These are phyloP conservation scores for Clarias macrocephalus DNA, from an alignment of 2,113 vertebrate species.

Conservation along the genomic window DNA sequence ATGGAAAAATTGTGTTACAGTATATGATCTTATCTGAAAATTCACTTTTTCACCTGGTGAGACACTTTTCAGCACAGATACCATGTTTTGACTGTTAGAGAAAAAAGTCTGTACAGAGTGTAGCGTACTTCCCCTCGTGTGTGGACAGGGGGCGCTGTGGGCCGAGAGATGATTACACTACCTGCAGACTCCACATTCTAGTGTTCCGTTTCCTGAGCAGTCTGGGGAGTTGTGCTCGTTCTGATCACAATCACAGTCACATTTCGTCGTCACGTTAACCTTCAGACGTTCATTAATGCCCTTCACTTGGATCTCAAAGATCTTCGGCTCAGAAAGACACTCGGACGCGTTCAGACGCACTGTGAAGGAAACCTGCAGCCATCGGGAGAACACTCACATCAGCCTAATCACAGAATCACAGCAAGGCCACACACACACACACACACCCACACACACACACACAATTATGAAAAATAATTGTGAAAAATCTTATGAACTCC, in stretches of 20 bases:
- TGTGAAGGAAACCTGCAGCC: slow-evolving; percentile 68
- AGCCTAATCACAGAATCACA: not conserved
- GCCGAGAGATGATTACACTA: not conserved
- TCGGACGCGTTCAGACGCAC: slow-evolving; percentile 63
- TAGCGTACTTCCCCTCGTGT: not conserved
- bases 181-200: slow-evolving; percentile 77
- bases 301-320: slow-evolving; percentile 65
- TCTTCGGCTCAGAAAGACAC: slow-evolving; percentile 59
- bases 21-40: no score
- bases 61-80: no score
- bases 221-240: slow-evolving; percentile 50
- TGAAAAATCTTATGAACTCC: no score
- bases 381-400: not conserved
- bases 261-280: slow-evolving; percentile 66
- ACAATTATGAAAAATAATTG: no score
- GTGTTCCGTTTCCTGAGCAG: slow-evolving; percentile 67
- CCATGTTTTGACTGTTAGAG: no score
- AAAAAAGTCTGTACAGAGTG: not conserved
- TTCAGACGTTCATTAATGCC: slow-evolving; percentile 74
- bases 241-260: slow-evolving; percentile 69
- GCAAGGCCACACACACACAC: no score
- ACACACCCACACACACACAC: no score
- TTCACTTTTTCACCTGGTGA: no score
- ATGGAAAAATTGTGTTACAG: no score
- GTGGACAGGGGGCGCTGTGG: slow-evolving; percentile 8